A percentile compares a stretch with the other conserved stretches of the same genome.
Evolutionary conservation across 2,888 invertebrate genomes (phyloP).

Genomic region (Drosophila robusta): DNA sequence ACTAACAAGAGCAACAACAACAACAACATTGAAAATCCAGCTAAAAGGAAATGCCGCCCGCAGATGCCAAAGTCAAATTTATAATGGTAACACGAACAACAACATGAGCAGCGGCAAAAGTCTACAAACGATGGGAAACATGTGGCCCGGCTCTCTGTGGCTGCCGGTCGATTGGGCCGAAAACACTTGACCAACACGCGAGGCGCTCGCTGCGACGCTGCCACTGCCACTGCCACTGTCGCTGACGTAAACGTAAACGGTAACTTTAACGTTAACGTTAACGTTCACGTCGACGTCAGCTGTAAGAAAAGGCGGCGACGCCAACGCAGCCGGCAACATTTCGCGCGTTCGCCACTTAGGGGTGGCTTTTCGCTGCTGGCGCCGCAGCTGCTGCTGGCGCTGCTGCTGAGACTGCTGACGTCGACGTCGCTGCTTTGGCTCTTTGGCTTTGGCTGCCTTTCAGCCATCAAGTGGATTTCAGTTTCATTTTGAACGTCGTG

Average conservation of each 20-base stretch:
- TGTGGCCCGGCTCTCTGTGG: constrained; percentile 48
- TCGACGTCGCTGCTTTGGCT: constrained; percentile 34
- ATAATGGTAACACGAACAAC: constrained; percentile 29
- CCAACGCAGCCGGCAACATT: constrained; percentile 58
- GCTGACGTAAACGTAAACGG: constrained; percentile 25
- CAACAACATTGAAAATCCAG: constrained; percentile 42
- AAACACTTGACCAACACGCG: constrained; percentile 62
- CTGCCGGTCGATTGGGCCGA: constrained; percentile 44
- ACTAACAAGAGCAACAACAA: constrained; percentile 13
- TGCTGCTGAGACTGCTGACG: constrained; percentile 18
- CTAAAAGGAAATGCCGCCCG: constrained; percentile 36
- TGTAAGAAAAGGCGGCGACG: constrained; percentile 26
- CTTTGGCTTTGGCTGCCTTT: constrained; percentile 48
- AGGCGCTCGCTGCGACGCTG: constrained; percentile 26
- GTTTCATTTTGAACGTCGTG: constrained; percentile 84
- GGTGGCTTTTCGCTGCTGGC: constrained; percentile 63
- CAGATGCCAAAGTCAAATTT: constrained; percentile 69
- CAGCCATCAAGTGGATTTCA: constrained; percentile 80
- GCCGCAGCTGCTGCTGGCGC: constrained; percentile 13
- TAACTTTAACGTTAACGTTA: not conserved
- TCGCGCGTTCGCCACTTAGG: constrained; percentile 60
- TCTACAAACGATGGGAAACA: constrained; percentile 60
- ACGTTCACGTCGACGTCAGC: constrained; percentile 29
- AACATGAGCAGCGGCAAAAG: constrained; percentile 32
- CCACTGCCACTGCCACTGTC: constrained; percentile 4